Evolutionary conservation across 2,888 invertebrate genomes (phyloP).

Genomic region (Oxyteleia sp.): DNA sequence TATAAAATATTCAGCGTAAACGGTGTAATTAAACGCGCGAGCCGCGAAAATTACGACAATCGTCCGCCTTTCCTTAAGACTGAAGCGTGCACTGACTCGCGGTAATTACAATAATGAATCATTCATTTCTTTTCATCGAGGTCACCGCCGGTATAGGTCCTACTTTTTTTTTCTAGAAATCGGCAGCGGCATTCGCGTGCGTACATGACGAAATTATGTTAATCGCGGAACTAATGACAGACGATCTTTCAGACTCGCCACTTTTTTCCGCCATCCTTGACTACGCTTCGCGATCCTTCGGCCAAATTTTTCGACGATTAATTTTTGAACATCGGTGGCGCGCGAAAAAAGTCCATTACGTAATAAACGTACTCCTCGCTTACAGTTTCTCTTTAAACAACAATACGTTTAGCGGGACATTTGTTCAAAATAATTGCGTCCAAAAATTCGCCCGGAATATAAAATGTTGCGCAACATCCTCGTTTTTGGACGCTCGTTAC

Average conservation of each 20-base stretch:
- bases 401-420: constrained; percentile 25
- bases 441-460: constrained; percentile 17
- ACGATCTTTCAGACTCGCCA: constrained; percentile 24
- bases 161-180: constrained; percentile 53
- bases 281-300: neutral
- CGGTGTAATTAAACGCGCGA: neutral
- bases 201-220: constrained; percentile 49
- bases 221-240: constrained; percentile 41
- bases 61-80: too few species aligned
- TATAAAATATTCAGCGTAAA: neutral
- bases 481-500: constrained; percentile 28
- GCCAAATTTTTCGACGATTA: constrained; percentile 2
- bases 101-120: constrained; percentile 33
- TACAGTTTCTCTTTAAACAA: neutral
- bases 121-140: constrained; percentile 28
- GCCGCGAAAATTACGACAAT: neutral
- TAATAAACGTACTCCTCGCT: constrained; percentile 2
- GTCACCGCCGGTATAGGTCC: constrained; percentile 16
- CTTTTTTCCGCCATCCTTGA: constrained; percentile 27
- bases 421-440: constrained; percentile 34
- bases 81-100: constrained; percentile 10
- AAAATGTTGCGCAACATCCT: constrained; percentile 23
- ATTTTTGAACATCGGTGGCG: neutral
- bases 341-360: neutral
- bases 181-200: constrained; percentile 17